These are phyloP conservation scores for Pseudococcus jackbeardsleyi DNA, from an alignment of 2,888 invertebrate genomes.

Conservation along the genomic window DNA sequence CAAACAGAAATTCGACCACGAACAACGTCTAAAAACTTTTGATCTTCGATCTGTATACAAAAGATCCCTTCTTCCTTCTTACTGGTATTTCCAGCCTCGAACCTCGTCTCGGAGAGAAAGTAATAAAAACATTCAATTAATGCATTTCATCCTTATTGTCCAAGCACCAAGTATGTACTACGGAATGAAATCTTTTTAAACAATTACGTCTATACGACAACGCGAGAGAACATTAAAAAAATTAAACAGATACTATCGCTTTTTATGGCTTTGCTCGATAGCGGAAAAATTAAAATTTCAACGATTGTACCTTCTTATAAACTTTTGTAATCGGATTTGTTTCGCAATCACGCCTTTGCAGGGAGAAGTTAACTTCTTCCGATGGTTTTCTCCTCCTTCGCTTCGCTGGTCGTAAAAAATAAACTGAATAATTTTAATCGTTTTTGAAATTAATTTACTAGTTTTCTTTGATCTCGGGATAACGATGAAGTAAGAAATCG, in stretches of 20 bases:
- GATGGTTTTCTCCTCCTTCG: background rate
- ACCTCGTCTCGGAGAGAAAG: background rate
- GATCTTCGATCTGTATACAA: too few relatives aligned
- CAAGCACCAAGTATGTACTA: background rate
- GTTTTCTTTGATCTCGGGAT: constrained; percentile 7
- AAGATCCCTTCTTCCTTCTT: too few relatives aligned
- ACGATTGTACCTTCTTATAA: constrained; percentile 25
- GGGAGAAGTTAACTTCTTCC: background rate
- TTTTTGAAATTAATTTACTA: constrained; percentile 7
- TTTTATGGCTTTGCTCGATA: constrained; percentile 19
- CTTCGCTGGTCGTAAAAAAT: background rate
- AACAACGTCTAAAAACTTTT: background rate
- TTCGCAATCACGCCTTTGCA: constrained; percentile 36
- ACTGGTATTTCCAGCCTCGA: background rate
- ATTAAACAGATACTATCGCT: constrained; percentile 37
- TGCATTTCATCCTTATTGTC: background rate
- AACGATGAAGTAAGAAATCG: background rate
- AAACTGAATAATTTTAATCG: constrained; percentile 17
- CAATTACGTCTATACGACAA: background rate
- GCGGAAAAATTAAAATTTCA: constrained; percentile 55
- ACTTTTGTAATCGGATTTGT: constrained; percentile 27
- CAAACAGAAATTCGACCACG: background rate
- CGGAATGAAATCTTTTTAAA: background rate
- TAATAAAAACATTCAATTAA: constrained; percentile 11
- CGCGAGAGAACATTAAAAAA: constrained; percentile 8